Percentiles rank a stretch among this genome's conserved stretches.
Conservation (phyloP, 2,888 invertebrate species). For the Cryptops parisi region DNA sequence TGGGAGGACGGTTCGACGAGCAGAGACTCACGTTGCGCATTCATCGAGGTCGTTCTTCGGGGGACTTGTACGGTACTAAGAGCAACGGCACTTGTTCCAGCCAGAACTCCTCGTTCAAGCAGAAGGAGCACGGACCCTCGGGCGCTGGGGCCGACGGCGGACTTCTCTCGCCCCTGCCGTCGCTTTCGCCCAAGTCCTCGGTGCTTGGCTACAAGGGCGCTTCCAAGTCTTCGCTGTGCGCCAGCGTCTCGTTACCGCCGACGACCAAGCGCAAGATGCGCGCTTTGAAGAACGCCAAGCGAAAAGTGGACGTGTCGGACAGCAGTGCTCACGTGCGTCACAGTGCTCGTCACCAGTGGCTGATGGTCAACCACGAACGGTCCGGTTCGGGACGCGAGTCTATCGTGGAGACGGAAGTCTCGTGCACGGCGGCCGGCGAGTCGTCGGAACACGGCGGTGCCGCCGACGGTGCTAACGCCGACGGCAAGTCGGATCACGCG, state of each 20-base stretch:
- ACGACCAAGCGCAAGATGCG: conserved; percentile 7
- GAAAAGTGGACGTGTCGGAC: conserved; percentile 14
- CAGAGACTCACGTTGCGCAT: conserved; percentile 81
- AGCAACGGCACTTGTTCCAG: conserved; percentile 13
- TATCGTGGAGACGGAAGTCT: conserved; percentile 6
- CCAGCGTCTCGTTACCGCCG: conserved; percentile 14
- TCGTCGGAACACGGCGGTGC: neutral
- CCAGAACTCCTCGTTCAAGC: neutral
- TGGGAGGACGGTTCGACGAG: conserved; percentile 60
- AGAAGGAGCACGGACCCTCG: neutral
- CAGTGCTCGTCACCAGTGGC: conserved; percentile 15
- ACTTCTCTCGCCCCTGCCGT: conserved; percentile 20
- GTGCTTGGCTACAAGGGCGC: conserved; percentile 44
- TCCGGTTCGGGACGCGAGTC: conserved; percentile 12
- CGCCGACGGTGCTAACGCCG: conserved; percentile 21
- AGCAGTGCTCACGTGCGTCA: conserved; percentile 10
- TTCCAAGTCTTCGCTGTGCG: conserved; percentile 20
- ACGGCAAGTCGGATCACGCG: conserved; percentile 6
- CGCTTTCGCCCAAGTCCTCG: conserved; percentile 17
- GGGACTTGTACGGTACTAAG: conserved; percentile 14
- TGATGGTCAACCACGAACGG: conserved; percentile 6
- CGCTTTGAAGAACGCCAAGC: conserved; percentile 6
- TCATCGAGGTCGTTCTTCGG: conserved; percentile 50
- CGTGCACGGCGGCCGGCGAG: no score
- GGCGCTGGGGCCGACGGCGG: neutral